Evolutionary conservation across 1,140 invertebrate genomes (phyloP).

Genomic region (Anthonomus grandis): DNA sequence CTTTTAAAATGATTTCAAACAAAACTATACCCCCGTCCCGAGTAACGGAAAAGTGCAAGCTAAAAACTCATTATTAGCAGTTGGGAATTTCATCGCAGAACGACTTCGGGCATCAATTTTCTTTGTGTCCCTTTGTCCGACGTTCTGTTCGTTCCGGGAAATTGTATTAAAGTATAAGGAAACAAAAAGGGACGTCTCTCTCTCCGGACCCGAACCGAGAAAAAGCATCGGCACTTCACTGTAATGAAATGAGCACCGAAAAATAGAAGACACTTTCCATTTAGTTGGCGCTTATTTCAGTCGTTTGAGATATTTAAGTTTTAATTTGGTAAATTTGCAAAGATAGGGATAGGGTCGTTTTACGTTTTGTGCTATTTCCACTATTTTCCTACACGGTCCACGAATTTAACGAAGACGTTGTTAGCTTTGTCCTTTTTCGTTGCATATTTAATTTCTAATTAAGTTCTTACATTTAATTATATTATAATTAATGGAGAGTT

Average conservation of each 20-base stretch:
- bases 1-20: too few species aligned
- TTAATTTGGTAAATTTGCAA: too few species aligned
- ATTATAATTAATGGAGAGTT: too few species aligned
- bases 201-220: not conserved
- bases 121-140: slow-evolving; percentile 4
- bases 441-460: too few species aligned
- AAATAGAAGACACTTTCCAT: not conserved
- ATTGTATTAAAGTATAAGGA: slow-evolving; percentile 2
- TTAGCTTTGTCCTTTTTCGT: too few species aligned
- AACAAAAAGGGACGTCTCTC: not conserved
- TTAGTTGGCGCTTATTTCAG: not conserved
- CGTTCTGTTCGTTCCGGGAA: slow-evolving; percentile 1
- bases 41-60: too few species aligned
- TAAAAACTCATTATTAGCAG: slow-evolving; percentile 2
- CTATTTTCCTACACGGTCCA: too few species aligned
- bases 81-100: not conserved
- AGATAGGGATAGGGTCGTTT: too few species aligned
- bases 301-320: not conserved
- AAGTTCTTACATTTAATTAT: too few species aligned
- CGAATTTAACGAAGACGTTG: too few species aligned
- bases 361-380: too few species aligned
- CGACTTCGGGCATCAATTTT: slow-evolving; percentile 2
- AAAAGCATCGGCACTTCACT: not conserved
- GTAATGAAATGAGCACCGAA: slow-evolving; percentile 6
- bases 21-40: too few species aligned